phyloP scores from a whole-genome alignment of 2,113 vertebrate genomes.

The Archocentrus centrarchus region DNA sequence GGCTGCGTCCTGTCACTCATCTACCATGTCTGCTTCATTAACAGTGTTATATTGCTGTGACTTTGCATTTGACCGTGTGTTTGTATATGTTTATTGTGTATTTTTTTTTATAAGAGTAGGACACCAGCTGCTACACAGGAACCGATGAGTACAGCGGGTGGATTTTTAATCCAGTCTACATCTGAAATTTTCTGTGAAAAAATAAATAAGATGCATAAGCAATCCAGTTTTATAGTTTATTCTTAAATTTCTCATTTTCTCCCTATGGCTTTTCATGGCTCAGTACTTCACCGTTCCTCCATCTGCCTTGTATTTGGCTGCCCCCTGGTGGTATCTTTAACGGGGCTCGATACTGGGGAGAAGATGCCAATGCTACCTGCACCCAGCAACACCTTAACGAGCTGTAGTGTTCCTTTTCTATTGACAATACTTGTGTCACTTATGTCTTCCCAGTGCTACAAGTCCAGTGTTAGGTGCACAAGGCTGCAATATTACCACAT shows the following conservation, averaged over 20 bases:
- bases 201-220: constrained; percentile 35
- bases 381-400: constrained; percentile 57
- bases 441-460: constrained; percentile 56
- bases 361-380: constrained; percentile 44
- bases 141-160: constrained; percentile 36
- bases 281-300: constrained; percentile 22
- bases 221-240: constrained; percentile 34
- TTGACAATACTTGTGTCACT: constrained; percentile 39
- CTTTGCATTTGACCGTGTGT: constrained; percentile 39
- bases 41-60: constrained; percentile 24
- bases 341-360: neutral
- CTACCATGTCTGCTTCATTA: constrained; percentile 32
- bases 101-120: constrained; percentile 21
- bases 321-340: constrained; percentile 64
- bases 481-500: constrained; percentile 55
- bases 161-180: constrained; percentile 5
- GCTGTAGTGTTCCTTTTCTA: constrained; percentile 56
- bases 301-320: constrained; percentile 68
- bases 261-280: constrained; percentile 28
- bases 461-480: constrained; percentile 41
- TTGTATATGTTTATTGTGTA: constrained; percentile 39
- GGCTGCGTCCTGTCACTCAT: constrained; percentile 51
- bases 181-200: constrained; percentile 20
- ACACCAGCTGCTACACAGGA: constrained; percentile 52
- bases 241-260: constrained; percentile 22